Evolutionary conservation across 2,888 invertebrate species (phyloP).

Genomic region (Opisthograptis luteolata): DNA sequence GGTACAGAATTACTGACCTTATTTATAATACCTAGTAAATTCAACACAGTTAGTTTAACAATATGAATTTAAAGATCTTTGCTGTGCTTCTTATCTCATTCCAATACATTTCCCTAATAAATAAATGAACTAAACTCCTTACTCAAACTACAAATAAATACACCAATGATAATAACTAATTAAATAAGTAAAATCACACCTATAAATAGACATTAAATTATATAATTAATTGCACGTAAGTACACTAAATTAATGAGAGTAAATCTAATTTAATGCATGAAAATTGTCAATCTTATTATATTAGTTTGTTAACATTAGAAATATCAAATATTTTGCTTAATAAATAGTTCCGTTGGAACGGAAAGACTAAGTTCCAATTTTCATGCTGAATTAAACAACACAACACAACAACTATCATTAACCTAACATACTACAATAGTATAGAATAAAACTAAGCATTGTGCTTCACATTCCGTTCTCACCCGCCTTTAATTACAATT

Average conservation of each 20-base stretch:
- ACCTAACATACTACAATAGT: slow-evolving; percentile 67
- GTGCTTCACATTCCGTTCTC: slow-evolving; percentile 60
- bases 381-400: slow-evolving; percentile 69
- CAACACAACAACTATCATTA: slow-evolving; percentile 76
- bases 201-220: slow-evolving; percentile 66
- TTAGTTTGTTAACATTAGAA: slow-evolving; percentile 56
- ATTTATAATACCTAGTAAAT: slow-evolving; percentile 15
- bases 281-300: slow-evolving; percentile 47
- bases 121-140: slow-evolving; percentile 72
- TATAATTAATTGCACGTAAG: slow-evolving; percentile 75
- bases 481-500: slow-evolving; percentile 48
- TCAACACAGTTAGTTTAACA: neutral
- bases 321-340: slow-evolving; percentile 43
- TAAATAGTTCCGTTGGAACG: slow-evolving; percentile 31
- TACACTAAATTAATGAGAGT: slow-evolving; percentile 73
- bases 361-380: slow-evolving; percentile 65
- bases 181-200: slow-evolving; percentile 70
- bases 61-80: slow-evolving; percentile 3
- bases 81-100: slow-evolving; percentile 46
- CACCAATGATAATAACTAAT: slow-evolving; percentile 48
- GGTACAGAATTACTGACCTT: slow-evolving; percentile 26
- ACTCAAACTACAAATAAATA: slow-evolving; percentile 37
- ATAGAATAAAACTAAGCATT: slow-evolving; percentile 66
- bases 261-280: slow-evolving; percentile 67
- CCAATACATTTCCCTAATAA: slow-evolving; percentile 77